Percentiles rank a stretch among this genome's conserved stretches.
Evolutionary conservation across 1,140 invertebrate genomes (phyloP).

Genomic region (Cheumatopsyche charites): DNA sequence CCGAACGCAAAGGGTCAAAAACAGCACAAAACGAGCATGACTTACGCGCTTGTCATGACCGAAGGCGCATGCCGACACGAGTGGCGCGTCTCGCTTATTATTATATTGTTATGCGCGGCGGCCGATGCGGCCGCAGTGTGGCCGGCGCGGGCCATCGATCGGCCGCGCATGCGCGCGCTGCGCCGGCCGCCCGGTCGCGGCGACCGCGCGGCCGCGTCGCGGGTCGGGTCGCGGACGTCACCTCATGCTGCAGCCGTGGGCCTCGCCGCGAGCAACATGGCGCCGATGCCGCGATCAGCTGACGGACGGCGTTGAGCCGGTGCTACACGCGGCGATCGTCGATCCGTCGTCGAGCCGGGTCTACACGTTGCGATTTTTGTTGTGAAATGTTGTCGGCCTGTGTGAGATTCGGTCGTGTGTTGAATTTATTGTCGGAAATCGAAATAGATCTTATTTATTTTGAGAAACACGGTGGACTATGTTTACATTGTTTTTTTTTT

Average conservation of each 20-base stretch:
- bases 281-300: slow-evolving; percentile 10
- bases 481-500: no score
- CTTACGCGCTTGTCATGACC: no score
- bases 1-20: no score
- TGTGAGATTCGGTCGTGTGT: no score
- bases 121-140: no score
- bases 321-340: not conserved
- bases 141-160: no score
- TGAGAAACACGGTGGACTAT: no score
- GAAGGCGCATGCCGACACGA: no score
- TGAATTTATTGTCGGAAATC: not conserved
- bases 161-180: no score
- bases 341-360: not conserved
- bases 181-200: not conserved
- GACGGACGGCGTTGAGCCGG: not conserved
- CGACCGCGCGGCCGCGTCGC: not conserved
- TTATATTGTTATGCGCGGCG: no score
- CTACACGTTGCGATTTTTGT: not conserved
- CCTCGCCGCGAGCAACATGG: not conserved
- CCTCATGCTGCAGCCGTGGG: not conserved
- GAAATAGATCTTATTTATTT: not conserved
- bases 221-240: not conserved
- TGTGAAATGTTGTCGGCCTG: not conserved
- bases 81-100: no score
- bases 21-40: no score